Percentiles rank a stretch among this genome's conserved stretches.
Evolutionary conservation across 1,140 invertebrate genomes (phyloP).

Genomic region (Plutomurus gul): DNA sequence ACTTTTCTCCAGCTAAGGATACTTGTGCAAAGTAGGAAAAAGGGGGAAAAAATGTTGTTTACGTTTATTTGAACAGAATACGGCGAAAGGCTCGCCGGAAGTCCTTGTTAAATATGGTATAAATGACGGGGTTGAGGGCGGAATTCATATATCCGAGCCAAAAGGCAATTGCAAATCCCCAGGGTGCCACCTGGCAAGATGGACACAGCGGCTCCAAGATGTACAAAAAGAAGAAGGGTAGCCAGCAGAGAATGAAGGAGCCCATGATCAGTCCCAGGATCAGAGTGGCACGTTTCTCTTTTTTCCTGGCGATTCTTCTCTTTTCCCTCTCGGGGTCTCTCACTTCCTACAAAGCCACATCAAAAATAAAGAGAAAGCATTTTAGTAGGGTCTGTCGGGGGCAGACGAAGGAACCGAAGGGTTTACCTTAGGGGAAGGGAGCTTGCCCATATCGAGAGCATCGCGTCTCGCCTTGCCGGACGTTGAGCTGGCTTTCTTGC

Average conservation of each 20-base stretch:
- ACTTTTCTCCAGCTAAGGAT: not conserved
- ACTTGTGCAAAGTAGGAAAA: not conserved
- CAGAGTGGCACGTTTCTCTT: constrained; percentile 94
- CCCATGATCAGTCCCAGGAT: constrained; percentile 98
- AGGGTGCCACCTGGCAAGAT: constrained; percentile 73
- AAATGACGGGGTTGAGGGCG: constrained; percentile 90
- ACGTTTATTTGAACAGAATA: constrained; percentile 85
- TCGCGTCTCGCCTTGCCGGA: constrained; percentile 63
- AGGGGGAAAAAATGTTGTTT: not conserved
- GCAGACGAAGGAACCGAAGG: not conserved
- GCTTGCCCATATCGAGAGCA: constrained; percentile 58
- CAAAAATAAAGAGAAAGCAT: constrained; percentile 54
- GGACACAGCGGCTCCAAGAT: constrained; percentile 81
- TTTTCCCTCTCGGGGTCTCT: constrained; percentile 91
- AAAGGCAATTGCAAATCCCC: constrained; percentile 92
- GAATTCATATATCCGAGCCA: constrained; percentile 99
- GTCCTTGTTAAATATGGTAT: constrained; percentile 99
- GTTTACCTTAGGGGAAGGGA: constrained; percentile 53
- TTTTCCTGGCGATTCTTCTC: constrained; percentile 88
- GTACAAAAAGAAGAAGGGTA: constrained; percentile 97
- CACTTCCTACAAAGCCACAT: constrained; percentile 66
- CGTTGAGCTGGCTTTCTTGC: constrained; percentile 64
- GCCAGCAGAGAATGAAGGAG: constrained; percentile 97
- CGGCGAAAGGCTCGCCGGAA: constrained; percentile 93
- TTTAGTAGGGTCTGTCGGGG: not conserved